A percentile compares a stretch with the other conserved stretches of the same genome.
Evolutionary conservation across 2,888 invertebrate genomes (phyloP).

Genomic region (Caenorhabditis virilis): DNA sequence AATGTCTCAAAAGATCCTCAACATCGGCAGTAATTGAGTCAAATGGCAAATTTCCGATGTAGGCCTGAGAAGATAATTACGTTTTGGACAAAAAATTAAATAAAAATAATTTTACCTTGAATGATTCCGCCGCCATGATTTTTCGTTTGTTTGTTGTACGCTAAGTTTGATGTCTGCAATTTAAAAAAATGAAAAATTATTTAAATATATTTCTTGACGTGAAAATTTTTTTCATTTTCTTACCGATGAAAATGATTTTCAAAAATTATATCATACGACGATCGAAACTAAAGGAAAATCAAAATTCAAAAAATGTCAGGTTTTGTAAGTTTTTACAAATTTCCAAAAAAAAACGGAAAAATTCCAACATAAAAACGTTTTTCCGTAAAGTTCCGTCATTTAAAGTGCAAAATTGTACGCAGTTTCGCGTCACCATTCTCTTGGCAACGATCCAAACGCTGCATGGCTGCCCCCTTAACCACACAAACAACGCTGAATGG

Average conservation of each 20-base stretch:
- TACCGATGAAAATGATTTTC: too few relatives aligned
- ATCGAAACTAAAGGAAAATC: too few relatives aligned
- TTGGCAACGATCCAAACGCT: constrained; percentile 22
- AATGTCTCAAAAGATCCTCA: constrained; percentile 41
- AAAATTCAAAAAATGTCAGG: too few relatives aligned
- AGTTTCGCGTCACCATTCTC: neutral
- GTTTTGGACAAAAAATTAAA: neutral
- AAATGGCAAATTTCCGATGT: constrained; percentile 54
- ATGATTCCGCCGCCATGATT: constrained; percentile 1
- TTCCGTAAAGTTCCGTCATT: neutral
- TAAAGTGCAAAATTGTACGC: neutral
- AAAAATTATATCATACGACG: too few relatives aligned
- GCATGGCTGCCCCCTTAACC: constrained; percentile 23
- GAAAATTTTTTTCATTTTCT: too few relatives aligned
- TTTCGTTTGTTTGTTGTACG: neutral
- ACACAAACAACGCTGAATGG: constrained; percentile 3
- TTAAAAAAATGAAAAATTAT: too few relatives aligned
- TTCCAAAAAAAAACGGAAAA: constrained; percentile 1
- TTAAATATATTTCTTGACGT: too few relatives aligned
- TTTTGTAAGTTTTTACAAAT: constrained; percentile 1
- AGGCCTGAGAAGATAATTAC: neutral
- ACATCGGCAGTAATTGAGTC: constrained; percentile 52
- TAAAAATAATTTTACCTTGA: neutral
- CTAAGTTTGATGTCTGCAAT: neutral
- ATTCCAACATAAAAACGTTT: neutral